Conservation (phyloP, 2,113 vertebrate genomes). For the Heteronetta atricapilla region DNA sequence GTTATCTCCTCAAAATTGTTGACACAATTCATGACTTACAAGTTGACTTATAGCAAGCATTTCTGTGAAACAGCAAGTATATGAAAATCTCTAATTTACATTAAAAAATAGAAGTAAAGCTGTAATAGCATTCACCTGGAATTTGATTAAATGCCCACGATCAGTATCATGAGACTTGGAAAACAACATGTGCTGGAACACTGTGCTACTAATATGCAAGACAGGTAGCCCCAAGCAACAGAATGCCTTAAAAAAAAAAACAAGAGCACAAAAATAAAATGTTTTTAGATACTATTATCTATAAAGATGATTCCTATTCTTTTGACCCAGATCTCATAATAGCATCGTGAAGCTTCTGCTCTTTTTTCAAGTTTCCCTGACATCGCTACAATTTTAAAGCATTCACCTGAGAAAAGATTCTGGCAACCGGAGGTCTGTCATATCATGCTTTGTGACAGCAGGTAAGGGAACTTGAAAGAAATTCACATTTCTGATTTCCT, state of each 20-base stretch:
- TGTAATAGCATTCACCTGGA: not conserved
- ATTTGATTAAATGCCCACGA: not conserved
- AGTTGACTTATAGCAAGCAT: not conserved
- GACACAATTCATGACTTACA: not conserved
- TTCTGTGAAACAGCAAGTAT: not conserved
- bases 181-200: not conserved
- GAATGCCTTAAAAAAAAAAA: not conserved
- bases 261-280: not conserved
- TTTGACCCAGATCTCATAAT: not conserved
- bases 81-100: not conserved
- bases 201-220: not conserved
- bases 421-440: not conserved
- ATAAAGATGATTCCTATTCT: not conserved
- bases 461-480: slow-evolving; percentile 12
- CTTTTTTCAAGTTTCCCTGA: not conserved
- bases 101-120: not conserved
- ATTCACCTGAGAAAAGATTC: not conserved
- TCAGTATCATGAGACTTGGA: not conserved
- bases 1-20: not conserved
- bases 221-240: not conserved
- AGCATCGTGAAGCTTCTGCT: not conserved
- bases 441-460: not conserved
- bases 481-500: slow-evolving; percentile 17
- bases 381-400: not conserved
- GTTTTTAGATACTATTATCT: not conserved